These are phyloP conservation scores for Semnornis frantzii DNA, from an alignment of 2,113 vertebrate genomes.

Conservation along the genomic window DNA sequence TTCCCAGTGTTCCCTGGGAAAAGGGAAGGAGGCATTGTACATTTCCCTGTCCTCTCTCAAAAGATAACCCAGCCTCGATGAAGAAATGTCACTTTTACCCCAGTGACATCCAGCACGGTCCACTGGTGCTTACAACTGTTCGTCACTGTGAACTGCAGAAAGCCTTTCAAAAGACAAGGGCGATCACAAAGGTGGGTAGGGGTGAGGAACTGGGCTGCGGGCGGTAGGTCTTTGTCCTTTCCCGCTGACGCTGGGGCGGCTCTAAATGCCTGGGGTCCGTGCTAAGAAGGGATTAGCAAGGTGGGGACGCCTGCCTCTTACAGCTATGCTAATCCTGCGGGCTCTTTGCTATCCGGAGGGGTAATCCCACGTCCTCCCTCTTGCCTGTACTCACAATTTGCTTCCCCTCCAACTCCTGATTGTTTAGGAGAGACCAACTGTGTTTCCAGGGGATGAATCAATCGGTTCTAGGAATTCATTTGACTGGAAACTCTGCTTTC, in stretches of 20 bases:
- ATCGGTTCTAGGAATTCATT: background rate
- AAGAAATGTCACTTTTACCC: background rate
- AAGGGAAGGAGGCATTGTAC: background rate
- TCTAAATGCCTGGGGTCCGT: background rate
- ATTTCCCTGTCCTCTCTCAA: background rate
- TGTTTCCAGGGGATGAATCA: background rate
- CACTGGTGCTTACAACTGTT: background rate
- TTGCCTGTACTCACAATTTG: background rate
- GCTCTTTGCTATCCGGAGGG: background rate
- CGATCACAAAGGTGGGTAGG: background rate
- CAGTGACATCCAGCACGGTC: background rate
- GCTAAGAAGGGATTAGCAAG: background rate
- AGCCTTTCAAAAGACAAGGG: background rate
- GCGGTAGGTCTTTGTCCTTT: background rate
- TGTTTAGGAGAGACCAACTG: background rate
- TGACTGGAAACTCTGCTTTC: background rate
- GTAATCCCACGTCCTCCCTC: background rate
- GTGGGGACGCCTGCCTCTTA: background rate
- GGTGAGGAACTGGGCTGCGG: background rate
- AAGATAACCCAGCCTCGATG: background rate
- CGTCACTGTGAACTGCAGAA: accelerated
- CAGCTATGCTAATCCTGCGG: background rate
- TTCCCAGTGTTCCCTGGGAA: background rate
- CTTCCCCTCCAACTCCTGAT: background rate
- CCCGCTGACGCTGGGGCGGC: background rate